phyloP scores from a whole-genome alignment of 1,140 invertebrate species.

The Drosophila orena region DNA sequence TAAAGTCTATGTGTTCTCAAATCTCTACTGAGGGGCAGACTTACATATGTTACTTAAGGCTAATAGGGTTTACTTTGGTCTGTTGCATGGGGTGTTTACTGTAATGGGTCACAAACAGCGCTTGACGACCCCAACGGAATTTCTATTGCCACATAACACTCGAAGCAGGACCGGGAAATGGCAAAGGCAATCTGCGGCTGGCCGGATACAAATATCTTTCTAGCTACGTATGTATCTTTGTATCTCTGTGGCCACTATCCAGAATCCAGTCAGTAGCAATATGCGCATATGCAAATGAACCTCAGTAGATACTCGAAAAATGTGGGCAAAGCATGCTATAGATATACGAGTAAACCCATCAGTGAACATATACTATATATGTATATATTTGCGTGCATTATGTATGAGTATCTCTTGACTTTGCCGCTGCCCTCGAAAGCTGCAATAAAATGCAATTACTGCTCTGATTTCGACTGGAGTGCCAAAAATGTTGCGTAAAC shows the following conservation, averaged over 20 bases:
- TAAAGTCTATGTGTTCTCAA: conserved; percentile 13
- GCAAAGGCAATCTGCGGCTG: conserved; percentile 39
- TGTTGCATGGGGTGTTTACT: neutral
- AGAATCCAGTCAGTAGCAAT: conserved; percentile 19
- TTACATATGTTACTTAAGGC: conserved; percentile 21
- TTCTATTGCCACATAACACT: conserved; percentile 44
- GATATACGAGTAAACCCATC: conserved; percentile 18
- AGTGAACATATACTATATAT: conserved; percentile 3
- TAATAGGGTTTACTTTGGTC: neutral
- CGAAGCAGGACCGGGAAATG: conserved; percentile 15
- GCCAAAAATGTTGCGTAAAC: conserved; percentile 63
- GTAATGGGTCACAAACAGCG: conserved; percentile 23
- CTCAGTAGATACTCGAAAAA: conserved; percentile 35
- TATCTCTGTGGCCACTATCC: conserved; percentile 9
- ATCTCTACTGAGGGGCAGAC: conserved; percentile 12
- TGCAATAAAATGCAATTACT: conserved; percentile 76
- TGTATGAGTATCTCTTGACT: conserved; percentile 38
- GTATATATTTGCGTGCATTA: conserved; percentile 38
- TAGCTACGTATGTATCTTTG: conserved; percentile 17
- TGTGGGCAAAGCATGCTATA: conserved; percentile 20
- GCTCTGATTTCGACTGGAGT: conserved; percentile 53
- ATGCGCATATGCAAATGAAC: conserved; percentile 71
- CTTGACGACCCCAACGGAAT: conserved; percentile 43
- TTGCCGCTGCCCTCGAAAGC: conserved; percentile 30
- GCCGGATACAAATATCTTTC: conserved; percentile 58